These are phyloP conservation scores for Cosmia pyralina DNA, from an alignment of 2,888 invertebrate species.

Conservation along the genomic window DNA sequence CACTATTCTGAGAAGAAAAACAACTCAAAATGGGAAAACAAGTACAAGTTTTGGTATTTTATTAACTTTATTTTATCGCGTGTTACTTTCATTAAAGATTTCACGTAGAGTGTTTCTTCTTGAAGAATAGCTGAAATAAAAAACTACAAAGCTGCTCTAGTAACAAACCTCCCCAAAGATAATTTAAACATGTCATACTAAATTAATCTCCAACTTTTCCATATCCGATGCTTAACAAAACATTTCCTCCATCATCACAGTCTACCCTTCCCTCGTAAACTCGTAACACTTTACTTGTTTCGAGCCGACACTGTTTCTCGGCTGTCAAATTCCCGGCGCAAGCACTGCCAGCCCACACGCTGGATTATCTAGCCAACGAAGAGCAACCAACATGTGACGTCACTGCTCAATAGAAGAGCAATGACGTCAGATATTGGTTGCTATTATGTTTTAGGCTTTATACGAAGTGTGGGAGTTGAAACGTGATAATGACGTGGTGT, in stretches of 20 bases:
- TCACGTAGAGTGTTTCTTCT: too few relatives aligned
- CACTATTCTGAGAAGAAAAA: too few relatives aligned
- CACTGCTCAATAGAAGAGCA: background rate
- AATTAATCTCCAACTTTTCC: background rate
- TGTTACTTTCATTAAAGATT: too few relatives aligned
- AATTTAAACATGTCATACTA: background rate
- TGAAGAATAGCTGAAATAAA: too few relatives aligned
- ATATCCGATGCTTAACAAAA: background rate
- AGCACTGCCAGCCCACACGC: constrained; percentile 1
- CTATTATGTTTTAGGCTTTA: constrained; percentile 1
- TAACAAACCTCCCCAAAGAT: too few relatives aligned
- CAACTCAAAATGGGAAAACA: too few relatives aligned
- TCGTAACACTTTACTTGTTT: constrained; percentile 16
- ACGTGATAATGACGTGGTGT: background rate
- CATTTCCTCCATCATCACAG: background rate
- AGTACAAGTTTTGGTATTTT: too few relatives aligned
- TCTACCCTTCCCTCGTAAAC: background rate
- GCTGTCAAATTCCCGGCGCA: constrained; percentile 4
- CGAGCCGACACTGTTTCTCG: background rate
- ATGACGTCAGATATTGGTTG: background rate
- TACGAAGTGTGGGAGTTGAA: background rate
- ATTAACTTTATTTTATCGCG: too few relatives aligned
- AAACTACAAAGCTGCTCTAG: too few relatives aligned
- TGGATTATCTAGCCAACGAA: constrained; percentile 14
- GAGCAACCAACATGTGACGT: constrained; percentile 9